Conservation (phyloP, 2,888 invertebrate species). For the Hirudinaria manillensis region DNA sequence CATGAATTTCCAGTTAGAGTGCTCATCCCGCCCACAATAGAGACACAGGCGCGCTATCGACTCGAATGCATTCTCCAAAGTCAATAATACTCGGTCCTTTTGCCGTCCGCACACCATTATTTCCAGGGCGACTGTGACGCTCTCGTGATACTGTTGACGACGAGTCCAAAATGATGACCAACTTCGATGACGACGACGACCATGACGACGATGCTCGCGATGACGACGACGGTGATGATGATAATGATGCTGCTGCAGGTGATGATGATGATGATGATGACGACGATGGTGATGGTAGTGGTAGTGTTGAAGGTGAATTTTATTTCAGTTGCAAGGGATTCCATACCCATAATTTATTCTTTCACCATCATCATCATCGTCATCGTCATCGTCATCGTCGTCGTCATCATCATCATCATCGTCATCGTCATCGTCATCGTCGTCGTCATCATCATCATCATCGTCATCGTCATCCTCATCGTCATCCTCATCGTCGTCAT, state of each 20-base stretch:
- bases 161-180: too few species aligned
- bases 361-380: background rate
- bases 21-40: too few species aligned
- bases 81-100: too few species aligned
- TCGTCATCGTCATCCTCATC: constrained; percentile 1
- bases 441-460: constrained; percentile 1
- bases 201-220: background rate
- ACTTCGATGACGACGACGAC: too few species aligned
- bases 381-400: background rate
- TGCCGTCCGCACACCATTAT: too few species aligned
- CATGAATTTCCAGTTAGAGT: too few species aligned
- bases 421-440: constrained; percentile 4
- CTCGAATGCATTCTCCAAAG: too few species aligned
- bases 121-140: too few species aligned
- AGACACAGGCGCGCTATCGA: too few species aligned
- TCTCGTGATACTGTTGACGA: too few species aligned
- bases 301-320: background rate
- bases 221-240: constrained; percentile 12
- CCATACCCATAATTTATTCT: background rate
- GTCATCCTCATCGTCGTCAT: too few species aligned
- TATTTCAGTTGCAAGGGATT: background rate
- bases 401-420: background rate
- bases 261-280: constrained; percentile 17
- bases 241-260: background rate
- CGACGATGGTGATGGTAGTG: background rate